Conservation (phyloP, 2,888 invertebrate species). For the Trilocha varians region DNA sequence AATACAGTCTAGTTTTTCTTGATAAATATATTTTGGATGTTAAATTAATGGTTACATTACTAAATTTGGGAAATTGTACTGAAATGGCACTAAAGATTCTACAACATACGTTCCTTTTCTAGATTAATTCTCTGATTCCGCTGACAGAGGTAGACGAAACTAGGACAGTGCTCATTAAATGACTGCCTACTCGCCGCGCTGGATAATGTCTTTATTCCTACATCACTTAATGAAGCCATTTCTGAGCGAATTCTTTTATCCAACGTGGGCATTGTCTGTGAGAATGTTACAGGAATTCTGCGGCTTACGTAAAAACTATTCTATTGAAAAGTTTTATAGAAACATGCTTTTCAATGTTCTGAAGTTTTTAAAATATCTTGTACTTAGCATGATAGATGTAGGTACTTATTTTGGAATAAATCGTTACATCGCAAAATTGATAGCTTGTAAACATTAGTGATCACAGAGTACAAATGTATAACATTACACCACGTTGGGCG, state of each 20-base stretch:
- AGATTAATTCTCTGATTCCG: background rate
- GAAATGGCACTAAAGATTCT: background rate
- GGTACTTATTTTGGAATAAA: too few relatives aligned
- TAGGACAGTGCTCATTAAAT: constrained; percentile 3
- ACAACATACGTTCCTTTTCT: background rate
- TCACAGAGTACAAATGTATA: too few relatives aligned
- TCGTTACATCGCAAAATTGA: too few relatives aligned
- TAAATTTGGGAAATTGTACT: too few relatives aligned
- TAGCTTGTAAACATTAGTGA: background rate
- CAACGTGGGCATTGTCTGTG: background rate
- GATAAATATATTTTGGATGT: too few relatives aligned
- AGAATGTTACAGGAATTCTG: too few relatives aligned
- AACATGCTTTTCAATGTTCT: too few relatives aligned
- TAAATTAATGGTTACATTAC: too few relatives aligned
- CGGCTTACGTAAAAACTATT: too few relatives aligned
- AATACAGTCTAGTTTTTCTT: too few relatives aligned
- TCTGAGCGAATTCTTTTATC: background rate
- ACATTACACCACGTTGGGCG: constrained; percentile 17
- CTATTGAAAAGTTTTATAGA: too few relatives aligned
- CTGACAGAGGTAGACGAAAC: background rate
- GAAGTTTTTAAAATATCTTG: too few relatives aligned
- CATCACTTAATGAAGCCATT: background rate
- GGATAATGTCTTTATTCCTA: constrained; percentile 4
- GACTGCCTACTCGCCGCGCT: constrained; percentile 1
- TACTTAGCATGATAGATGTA: background rate